Evolutionary conservation across 2,797 vertebrate genomes (phyloP).

Genomic region (Gymnopithys bicolor): DNA sequence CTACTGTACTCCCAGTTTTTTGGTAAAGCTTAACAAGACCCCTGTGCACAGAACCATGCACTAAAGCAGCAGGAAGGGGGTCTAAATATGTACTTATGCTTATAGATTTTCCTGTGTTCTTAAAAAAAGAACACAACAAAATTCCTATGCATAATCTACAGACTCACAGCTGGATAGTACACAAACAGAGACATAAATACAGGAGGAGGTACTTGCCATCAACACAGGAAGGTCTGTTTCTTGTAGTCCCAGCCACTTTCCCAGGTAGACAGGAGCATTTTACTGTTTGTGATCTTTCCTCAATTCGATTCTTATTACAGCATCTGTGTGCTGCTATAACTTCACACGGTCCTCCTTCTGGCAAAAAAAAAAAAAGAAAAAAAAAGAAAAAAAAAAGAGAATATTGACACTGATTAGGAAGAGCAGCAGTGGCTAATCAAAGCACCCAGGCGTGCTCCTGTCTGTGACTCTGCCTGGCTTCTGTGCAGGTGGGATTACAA

Average conservation of each 20-base stretch:
- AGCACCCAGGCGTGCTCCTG: not conserved
- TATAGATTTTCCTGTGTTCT: not conserved
- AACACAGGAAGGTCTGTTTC: conserved; percentile 96
- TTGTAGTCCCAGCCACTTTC: conserved; percentile 97
- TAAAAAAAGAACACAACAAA: not conserved
- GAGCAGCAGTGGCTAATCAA: not conserved
- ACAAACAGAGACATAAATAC: not conserved
- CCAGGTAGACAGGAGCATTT: conserved; percentile 98
- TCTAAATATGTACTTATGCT: not conserved
- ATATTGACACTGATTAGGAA: conserved; percentile 61
- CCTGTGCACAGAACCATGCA: not conserved
- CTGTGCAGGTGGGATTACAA: not conserved
- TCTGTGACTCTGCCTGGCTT: not conserved
- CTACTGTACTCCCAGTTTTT: not conserved
- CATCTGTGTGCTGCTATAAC: conserved; percentile 99
- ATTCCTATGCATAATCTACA: not conserved
- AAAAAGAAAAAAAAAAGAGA: conserved; percentile 68
- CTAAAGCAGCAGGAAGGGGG: not conserved
- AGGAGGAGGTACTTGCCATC: conserved; percentile 86
- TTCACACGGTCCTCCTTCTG: conserved; percentile 98
- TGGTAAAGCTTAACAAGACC: not conserved
- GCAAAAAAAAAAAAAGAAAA: conserved; percentile 66
- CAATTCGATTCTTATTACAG: conserved; percentile 99
- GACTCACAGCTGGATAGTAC: not conserved
- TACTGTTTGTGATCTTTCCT: conserved; percentile 97